Evolutionary conservation across 2,797 vertebrate species (phyloP).

Genomic region (Ataeniobius toweri): DNA sequence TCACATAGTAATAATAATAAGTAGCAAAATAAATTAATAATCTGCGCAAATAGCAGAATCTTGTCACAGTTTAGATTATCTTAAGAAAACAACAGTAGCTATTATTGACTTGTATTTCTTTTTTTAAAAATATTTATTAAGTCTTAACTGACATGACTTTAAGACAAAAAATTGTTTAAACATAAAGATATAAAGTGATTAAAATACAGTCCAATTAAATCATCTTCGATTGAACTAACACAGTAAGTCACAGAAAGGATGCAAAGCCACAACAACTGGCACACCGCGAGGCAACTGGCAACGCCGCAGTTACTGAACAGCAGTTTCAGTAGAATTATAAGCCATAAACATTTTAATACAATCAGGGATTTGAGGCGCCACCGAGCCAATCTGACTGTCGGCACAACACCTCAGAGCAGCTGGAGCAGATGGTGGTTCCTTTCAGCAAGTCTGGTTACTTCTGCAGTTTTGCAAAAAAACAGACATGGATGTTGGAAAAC

Average conservation of each 20-base stretch:
- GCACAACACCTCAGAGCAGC: conserved; percentile 12
- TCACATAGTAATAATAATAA: not conserved
- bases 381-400: not conserved
- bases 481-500: not conserved
- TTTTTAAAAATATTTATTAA: not conserved
- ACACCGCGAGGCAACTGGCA: conserved; percentile 2
- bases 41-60: not conserved
- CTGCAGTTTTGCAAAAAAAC: not conserved
- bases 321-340: not conserved
- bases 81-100: not conserved
- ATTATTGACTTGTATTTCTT: not conserved
- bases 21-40: not conserved
- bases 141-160: not conserved
- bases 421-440: not conserved
- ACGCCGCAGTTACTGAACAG: conserved; percentile 7
- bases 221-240: not conserved
- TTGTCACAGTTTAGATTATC: not conserved
- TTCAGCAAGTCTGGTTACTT: conserved; percentile 1
- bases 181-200: not conserved
- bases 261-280: conserved; percentile 15
- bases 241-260: not conserved
- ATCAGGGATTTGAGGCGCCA: conserved; percentile 9
- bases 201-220: conserved; percentile 7
- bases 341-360: conserved; percentile 13
- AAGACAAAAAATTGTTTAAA: not conserved